Evolutionary conservation across 2,113 vertebrate genomes (phyloP).

Genomic region (Tragelaphus buxtoni): DNA sequence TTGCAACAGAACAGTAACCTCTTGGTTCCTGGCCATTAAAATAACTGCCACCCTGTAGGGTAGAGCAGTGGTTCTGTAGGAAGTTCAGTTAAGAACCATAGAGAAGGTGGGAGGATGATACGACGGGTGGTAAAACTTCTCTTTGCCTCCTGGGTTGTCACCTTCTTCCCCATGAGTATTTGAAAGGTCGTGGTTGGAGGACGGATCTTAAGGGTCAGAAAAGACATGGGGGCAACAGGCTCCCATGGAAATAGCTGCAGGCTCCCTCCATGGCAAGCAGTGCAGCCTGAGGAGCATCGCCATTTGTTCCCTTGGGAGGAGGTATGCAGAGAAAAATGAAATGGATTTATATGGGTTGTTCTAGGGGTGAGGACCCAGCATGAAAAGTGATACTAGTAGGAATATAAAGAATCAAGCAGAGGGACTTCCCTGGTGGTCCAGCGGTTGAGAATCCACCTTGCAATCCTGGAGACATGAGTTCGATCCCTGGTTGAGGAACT

Average conservation of each 20-base stretch:
- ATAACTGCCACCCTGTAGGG: slow-evolving; percentile 55
- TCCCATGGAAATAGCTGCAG: not conserved
- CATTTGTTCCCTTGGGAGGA: not conserved
- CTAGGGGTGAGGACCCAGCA: not conserved
- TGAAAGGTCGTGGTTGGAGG: not conserved
- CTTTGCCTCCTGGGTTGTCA: not conserved
- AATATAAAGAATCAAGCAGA: not conserved
- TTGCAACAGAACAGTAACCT: slow-evolving; percentile 72
- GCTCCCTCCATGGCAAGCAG: not conserved
- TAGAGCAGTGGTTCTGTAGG: slow-evolving; percentile 38
- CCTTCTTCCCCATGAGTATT: not conserved
- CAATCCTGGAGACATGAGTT: not conserved
- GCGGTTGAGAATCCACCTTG: not conserved
- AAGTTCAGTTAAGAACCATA: slow-evolving; percentile 45
- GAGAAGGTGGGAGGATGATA: not conserved
- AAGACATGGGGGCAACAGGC: not conserved
- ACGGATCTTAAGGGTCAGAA: not conserved
- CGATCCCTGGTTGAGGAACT: not conserved
- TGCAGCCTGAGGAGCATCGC: not conserved
- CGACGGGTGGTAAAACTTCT: not conserved
- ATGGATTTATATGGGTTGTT: not conserved
- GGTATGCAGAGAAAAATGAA: not conserved
- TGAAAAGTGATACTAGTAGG: not conserved
- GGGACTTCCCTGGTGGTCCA: not conserved
- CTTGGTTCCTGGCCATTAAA: slow-evolving; percentile 68